Conservation (phyloP, 2,888 invertebrate genomes). For the Epirrhoe alternata region DNA sequence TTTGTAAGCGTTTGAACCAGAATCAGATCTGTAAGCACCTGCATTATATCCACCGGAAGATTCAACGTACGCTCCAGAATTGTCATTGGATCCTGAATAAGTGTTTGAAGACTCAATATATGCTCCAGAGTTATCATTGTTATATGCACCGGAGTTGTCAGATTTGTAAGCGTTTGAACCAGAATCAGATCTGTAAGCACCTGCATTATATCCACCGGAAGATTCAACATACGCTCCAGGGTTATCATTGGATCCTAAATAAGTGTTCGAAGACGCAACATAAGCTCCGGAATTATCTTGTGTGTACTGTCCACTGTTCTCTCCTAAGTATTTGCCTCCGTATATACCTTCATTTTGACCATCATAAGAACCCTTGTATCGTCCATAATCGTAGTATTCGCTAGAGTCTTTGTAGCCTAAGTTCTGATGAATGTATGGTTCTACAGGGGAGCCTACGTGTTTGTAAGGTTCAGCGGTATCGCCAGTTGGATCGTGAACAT, state of each 20-base stretch:
- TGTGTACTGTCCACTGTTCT: conserved; percentile 57
- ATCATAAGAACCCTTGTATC: conserved; percentile 55
- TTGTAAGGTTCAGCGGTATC: conserved; percentile 76
- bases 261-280: conserved; percentile 17
- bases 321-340: conserved; percentile 44
- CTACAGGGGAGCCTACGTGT: conserved; percentile 67
- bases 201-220: conserved; percentile 5
- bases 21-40: conserved; percentile 11
- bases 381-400: conserved; percentile 57
- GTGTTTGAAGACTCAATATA: conserved; percentile 49
- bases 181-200: conserved; percentile 16
- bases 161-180: conserved; percentile 15
- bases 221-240: conserved; percentile 28
- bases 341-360: conserved; percentile 43
- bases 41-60: conserved; percentile 37
- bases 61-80: conserved; percentile 47
- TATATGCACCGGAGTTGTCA: conserved; percentile 27
- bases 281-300: conserved; percentile 48
- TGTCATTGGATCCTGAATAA: conserved; percentile 43
- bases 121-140: conserved; percentile 56
- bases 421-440: conserved; percentile 70
- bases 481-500: conserved; percentile 78
- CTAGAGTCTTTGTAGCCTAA: conserved; percentile 62
- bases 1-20: conserved; percentile 13
- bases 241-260: conserved; percentile 32